These are phyloP conservation scores for Leptinotarsa texana DNA, from an alignment of 1,140 invertebrate genomes.

Conservation along the genomic window DNA sequence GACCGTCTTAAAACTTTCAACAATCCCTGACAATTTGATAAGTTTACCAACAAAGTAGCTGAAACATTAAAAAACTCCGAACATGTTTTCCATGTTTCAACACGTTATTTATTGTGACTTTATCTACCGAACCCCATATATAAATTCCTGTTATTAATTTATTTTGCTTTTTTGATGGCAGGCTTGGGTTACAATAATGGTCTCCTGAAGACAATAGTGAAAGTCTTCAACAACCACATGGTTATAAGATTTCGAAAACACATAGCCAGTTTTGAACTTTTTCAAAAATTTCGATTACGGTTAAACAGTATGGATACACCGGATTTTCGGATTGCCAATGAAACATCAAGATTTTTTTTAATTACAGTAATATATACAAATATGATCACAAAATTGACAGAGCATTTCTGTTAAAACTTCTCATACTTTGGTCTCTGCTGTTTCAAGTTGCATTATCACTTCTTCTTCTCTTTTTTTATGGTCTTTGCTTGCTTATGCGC, in stretches of 20 bases:
- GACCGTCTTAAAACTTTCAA: too few relatives aligned
- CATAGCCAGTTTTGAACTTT: background rate
- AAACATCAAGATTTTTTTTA: slow-evolving; percentile 26
- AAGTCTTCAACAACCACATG: background rate
- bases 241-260: background rate
- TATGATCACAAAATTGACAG: slow-evolving; percentile 26
- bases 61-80: too few relatives aligned
- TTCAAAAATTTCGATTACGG: background rate
- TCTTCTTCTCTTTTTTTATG: background rate
- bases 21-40: too few relatives aligned
- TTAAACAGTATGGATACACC: background rate
- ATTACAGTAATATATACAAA: slow-evolving; percentile 29
- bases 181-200: too few relatives aligned
- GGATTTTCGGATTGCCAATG: background rate
- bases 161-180: too few relatives aligned
- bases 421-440: background rate
- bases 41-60: too few relatives aligned
- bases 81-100: too few relatives aligned
- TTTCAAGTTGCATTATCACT: background rate
- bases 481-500: background rate
- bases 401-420: slow-evolving; percentile 4
- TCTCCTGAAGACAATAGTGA: background rate
- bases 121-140: too few relatives aligned
- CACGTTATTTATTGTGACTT: too few relatives aligned
- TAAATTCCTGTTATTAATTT: too few relatives aligned